Evolutionary conservation across 2,113 vertebrate genomes (phyloP), one percentile per base, ranked within the genome.

Genomic region (Heloderma charlesbogerti): DNA sequence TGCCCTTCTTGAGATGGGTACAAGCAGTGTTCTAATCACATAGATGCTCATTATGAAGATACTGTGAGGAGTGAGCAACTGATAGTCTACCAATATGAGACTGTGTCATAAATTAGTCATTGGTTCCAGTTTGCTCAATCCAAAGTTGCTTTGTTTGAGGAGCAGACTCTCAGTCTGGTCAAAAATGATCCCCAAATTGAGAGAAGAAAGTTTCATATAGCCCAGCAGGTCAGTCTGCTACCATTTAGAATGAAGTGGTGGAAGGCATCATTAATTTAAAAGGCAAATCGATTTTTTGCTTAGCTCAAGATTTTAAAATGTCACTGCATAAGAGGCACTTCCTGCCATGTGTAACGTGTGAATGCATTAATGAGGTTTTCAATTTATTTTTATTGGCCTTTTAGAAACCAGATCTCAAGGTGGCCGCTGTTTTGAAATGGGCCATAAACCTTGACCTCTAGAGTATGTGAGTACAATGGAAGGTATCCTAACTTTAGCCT

Each of bases 211-310:
- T 86, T 86, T 48, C 34, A 69, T 71, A 71, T 34, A 34, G 0
- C 1, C 16, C 5, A 81, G 34, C 5, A 78, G 16, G 2, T 88
- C 60, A 91, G 3, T 1, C 10, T 79, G 48, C 12, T 69, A 6
- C 9, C 79, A 18, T 51, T 91, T 88, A 67, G 66, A 31, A 34
- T 40, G 66, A 91, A 88, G 82, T 27, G 18, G 60, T 10, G 48
- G 7, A 43, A n/a, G 5, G 27, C 25, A 63, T 92, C 86, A 93
- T 92, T 91, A 18, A 51, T n/a, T 86, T 15, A 34, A 84, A 84
- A 82, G 5, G 48, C 88, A 86, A 22, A 74, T 3, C 12, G 51
- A 43, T 0, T 0, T 69, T 93, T 83, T 22, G 13, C n/a, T 45
- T 86, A 78, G 81, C 1, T 54, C 3, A 69, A 31, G 20, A 34